These are phyloP conservation scores for Micrastur ruficollis DNA, from an alignment of 2,797 vertebrate species.

Conservation along the genomic window DNA sequence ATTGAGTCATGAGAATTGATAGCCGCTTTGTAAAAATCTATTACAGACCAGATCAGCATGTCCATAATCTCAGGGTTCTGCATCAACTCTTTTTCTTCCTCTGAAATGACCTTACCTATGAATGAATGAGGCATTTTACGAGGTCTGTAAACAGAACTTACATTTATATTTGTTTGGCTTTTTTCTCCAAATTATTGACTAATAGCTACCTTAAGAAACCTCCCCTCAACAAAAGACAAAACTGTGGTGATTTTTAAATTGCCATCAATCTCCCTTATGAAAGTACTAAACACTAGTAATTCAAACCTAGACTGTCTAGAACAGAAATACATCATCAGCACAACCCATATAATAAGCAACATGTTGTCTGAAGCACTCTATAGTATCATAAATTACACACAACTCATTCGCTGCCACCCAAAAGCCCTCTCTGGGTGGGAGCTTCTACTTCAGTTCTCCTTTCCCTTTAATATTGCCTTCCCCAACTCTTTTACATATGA, in stretches of 20 bases:
- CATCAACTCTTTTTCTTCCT: constrained; percentile 33
- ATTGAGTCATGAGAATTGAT: constrained; percentile 66
- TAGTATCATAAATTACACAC: constrained; percentile 56
- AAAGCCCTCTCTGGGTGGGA: constrained; percentile 6
- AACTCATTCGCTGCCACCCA: not conserved
- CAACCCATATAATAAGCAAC: constrained; percentile 61
- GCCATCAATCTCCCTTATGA: constrained; percentile 28
- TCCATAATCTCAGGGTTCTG: constrained; percentile 59
- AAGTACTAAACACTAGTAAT: constrained; percentile 50
- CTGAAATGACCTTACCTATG: constrained; percentile 6
- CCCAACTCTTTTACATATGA: not conserved
- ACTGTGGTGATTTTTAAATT: constrained; percentile 18
- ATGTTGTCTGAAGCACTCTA: constrained; percentile 42
- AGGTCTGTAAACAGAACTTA: constrained; percentile 16
- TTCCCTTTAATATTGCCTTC: not conserved
- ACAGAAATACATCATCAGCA: constrained; percentile 62
- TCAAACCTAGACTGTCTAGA: constrained; percentile 52
- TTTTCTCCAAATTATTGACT: not conserved
- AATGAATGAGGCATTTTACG: not conserved
- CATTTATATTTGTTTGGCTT: not conserved
- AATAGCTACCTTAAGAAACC: not conserved
- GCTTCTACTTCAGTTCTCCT: not conserved
- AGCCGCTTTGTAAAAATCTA: constrained; percentile 67
- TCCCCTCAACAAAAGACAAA: not conserved
- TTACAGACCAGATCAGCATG: constrained; percentile 44